Base-by-base conservation (phyloP, 1,140 invertebrate species). In the Drosophila parabipectinata region DNA sequence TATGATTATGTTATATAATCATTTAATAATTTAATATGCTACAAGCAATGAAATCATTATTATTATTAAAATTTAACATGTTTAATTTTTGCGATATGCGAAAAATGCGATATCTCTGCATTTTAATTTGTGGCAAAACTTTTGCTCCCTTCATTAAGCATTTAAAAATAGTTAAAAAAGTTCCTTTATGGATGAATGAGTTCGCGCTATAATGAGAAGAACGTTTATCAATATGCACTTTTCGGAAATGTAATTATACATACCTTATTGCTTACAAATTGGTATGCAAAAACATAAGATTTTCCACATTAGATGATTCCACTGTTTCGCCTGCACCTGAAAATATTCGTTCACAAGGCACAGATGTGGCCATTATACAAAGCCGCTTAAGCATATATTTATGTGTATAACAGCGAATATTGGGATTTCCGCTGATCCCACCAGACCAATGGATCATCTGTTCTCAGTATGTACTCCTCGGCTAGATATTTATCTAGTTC, bases 331-430 rank as follows among this genome's bases (percentile, higher is more conserved):
- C 45, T 26, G 45, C 45, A 26, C 45, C 10, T 48, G 21, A 48
- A 48, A 48, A 48, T 48, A 26, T 48, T 10, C 21, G 45, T 9
- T 48, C 45, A 48, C 45, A 48, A 24, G 45, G 45, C 45, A 48
- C 45, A 48, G 45, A 48, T 26, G 45, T 48, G 45, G 18, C 21
- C 8, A 26, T 15, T 48, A 26, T 48, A 15, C 45, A 48, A 48
- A 48, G 45, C 45, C 45, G 45, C 18, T 12, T 24, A 3, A 47
- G 9, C 45, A 47, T 47, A 24, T 24, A 47, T 24, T n/a, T n/a
- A n/a, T n/a, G 45, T 21, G 10, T 21, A 12, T 45, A 39, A 39
- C 37, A 39, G 37, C 37, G 37, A 39, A 39, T 39, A 39, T 39
- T 39, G 37, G 37, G n/a, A n/a, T 14, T 39, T 39, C 10, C 37